phyloP scores from a whole-genome alignment of 2,888 invertebrate genomes.

The Didymodactylos carnosus region DNA sequence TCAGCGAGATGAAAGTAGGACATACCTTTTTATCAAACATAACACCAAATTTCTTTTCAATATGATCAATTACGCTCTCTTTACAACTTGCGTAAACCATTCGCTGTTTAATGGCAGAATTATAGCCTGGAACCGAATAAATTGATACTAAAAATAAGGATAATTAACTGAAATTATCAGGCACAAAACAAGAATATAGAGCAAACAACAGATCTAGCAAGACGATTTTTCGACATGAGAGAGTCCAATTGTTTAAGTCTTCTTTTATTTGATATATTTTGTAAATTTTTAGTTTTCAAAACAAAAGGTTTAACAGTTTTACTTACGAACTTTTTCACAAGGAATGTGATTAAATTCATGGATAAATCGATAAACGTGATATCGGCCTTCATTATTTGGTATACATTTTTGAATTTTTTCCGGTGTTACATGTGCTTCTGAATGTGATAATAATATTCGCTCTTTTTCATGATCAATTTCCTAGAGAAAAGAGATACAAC shows the following conservation, averaged over 20 bases:
- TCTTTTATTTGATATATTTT: no score
- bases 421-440: background rate
- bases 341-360: conserved; percentile 82
- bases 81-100: conserved; percentile 98
- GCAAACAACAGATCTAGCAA: no score
- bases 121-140: conserved; percentile 93
- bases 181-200: no score
- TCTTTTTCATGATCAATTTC: background rate
- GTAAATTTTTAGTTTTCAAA: no score
- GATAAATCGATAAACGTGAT: conserved; percentile 70
- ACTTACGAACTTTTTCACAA: conserved; percentile 56
- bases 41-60: background rate
- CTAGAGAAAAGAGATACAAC: no score
- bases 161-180: no score
- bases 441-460: background rate
- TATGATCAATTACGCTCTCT: conserved; percentile 28
- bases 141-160: conserved; percentile 55
- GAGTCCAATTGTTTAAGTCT: no score
- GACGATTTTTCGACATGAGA: no score
- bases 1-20: background rate
- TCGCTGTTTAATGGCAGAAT: conserved; percentile 78
- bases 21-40: background rate
- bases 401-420: conserved; percentile 37
- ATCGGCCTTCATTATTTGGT: conserved; percentile 64
- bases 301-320: background rate